Conservation (phyloP, 2,888 invertebrate genomes). For the Empis livida region DNA sequence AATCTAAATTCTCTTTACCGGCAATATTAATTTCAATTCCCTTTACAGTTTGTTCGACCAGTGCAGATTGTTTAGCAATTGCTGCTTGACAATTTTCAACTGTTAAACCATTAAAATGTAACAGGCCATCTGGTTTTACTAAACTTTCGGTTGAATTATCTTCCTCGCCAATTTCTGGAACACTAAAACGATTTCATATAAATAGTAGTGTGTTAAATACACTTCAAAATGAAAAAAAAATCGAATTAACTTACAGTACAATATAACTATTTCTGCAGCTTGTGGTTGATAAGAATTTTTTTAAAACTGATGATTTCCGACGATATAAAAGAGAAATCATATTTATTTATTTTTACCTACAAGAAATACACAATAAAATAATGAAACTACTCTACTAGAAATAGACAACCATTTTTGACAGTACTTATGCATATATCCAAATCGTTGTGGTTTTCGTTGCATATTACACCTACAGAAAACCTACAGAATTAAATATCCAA, state of each 20-base stretch:
- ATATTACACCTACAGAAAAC: too few species aligned
- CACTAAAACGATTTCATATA: conserved; percentile 37
- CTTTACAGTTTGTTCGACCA: conserved; percentile 64
- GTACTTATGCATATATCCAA: too few species aligned
- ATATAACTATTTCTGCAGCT: conserved; percentile 41
- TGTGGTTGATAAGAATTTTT: conserved; percentile 9
- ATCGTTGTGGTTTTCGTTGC: too few species aligned
- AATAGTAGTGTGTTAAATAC: neutral
- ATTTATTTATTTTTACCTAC: too few species aligned
- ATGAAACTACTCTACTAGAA: too few species aligned
- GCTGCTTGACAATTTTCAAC: conserved; percentile 76
- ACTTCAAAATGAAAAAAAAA: neutral
- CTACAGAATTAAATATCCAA: too few species aligned
- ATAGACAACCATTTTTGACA: too few species aligned
- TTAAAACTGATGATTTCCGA: neutral
- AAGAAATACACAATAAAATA: too few species aligned
- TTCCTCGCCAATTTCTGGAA: conserved; percentile 77
- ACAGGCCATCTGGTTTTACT: conserved; percentile 53
- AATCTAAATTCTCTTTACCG: conserved; percentile 37
- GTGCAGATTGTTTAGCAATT: conserved; percentile 67
- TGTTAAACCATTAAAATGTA: conserved; percentile 67
- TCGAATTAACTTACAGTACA: conserved; percentile 45
- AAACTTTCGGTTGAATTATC: conserved; percentile 60
- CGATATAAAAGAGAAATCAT: too few species aligned
- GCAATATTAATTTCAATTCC: conserved; percentile 48